Conservation (phyloP, 2,888 invertebrate genomes). For the Cephus sareptanus region DNA sequence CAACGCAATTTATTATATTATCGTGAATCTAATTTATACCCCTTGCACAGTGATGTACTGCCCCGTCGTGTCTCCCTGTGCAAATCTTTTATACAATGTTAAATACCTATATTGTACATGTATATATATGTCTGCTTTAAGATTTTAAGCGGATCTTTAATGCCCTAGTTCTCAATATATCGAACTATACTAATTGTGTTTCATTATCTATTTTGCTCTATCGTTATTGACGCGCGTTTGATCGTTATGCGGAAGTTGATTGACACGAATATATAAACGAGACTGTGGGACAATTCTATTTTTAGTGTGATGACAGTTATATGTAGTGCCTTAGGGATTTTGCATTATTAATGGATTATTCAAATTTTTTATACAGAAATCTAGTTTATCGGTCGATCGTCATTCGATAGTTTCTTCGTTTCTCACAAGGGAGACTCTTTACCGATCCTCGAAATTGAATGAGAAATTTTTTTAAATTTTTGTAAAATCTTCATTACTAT, state of each 20-base stretch:
- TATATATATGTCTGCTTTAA: background rate
- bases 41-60: slow-evolving; percentile 21
- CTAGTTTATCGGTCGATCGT: slow-evolving; percentile 40
- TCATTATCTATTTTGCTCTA: background rate
- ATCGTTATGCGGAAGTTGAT: background rate
- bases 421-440: slow-evolving; percentile 52
- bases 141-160: background rate
- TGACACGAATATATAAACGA: background rate
- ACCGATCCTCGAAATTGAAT: background rate
- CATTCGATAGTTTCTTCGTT: slow-evolving; percentile 41
- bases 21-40: slow-evolving; percentile 49
- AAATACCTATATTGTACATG: background rate
- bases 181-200: background rate
- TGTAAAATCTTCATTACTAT: background rate
- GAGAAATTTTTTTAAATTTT: background rate
- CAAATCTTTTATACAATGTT: background rate
- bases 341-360: background rate
- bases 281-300: background rate
- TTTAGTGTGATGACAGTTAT: background rate
- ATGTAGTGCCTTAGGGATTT: background rate
- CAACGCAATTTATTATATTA: slow-evolving; percentile 52
- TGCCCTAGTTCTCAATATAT: background rate
- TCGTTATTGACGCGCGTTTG: background rate
- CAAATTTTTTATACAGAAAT: slow-evolving; percentile 14
- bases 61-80: background rate